phyloP scores from a whole-genome alignment of 1,140 invertebrate genomes.

The Acromyrmex heyeri region DNA sequence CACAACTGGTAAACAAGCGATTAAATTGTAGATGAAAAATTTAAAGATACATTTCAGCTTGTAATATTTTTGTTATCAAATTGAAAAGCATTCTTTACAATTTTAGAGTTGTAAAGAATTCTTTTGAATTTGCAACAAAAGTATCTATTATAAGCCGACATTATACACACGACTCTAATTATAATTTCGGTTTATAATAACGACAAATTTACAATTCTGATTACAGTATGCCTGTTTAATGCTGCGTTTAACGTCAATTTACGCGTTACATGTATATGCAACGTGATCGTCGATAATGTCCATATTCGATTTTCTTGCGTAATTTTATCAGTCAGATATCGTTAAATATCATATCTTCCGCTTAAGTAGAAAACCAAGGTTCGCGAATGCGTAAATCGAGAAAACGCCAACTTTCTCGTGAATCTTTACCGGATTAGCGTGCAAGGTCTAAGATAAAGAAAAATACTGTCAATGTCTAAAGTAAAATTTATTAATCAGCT shows the following conservation, averaged over 20 bases:
- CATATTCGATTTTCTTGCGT: neutral
- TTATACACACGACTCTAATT: neutral
- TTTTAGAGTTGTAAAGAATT: neutral
- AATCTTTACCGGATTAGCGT: neutral
- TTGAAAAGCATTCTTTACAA: neutral
- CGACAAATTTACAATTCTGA: slow-evolving; percentile 13
- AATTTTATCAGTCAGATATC: slow-evolving; percentile 17
- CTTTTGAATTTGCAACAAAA: neutral
- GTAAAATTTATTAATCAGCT: neutral
- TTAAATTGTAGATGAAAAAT: neutral
- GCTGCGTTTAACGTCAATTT: neutral
- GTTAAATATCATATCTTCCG: neutral
- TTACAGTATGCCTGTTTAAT: neutral
- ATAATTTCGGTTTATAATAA: neutral
- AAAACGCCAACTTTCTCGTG: neutral
- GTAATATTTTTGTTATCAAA: neutral
- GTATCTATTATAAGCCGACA: neutral
- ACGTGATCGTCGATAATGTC: neutral
- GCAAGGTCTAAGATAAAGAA: slow-evolving; percentile 19
- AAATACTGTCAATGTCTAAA: neutral
- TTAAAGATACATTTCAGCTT: neutral
- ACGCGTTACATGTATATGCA: neutral
- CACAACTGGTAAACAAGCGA: neutral
- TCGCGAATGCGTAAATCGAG: neutral
- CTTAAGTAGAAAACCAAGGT: slow-evolving; percentile 4